phyloP scores from a whole-genome alignment of 2,113 vertebrate genomes.

The Chiloscyllium plagiosum region DNA sequence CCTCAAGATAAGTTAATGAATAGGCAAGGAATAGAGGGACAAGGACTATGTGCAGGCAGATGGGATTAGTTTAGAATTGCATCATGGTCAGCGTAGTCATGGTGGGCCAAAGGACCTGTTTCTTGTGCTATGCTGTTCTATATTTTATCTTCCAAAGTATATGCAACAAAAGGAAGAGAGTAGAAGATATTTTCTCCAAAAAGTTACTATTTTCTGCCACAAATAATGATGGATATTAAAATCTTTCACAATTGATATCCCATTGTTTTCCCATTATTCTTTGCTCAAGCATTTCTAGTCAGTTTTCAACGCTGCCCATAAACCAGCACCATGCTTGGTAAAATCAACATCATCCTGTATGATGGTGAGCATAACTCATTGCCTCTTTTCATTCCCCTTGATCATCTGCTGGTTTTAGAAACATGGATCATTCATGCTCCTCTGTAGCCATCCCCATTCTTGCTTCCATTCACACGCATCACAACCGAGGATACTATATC shows the following conservation, averaged over 20 bases:
- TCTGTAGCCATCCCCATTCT: not conserved
- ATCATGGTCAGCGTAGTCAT: no score
- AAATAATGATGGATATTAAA: not conserved
- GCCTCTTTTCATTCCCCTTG: not conserved
- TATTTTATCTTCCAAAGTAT: no score
- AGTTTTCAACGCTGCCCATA: not conserved
- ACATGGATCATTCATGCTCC: not conserved
- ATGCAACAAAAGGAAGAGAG: not conserved
- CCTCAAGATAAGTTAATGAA: not conserved
- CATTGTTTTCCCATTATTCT: not conserved
- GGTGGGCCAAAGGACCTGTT: no score
- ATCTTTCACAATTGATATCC: not conserved
- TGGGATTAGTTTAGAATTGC: no score
- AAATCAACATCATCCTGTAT: not conserved
- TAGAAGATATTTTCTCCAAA: not conserved
- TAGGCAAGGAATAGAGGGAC: no score
- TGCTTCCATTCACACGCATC: not conserved
- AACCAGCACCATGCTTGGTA: not conserved
- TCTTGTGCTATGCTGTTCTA: no score
- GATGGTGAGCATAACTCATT: not conserved
- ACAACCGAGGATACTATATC: not conserved
- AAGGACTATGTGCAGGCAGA: no score
- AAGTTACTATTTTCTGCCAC: not conserved
- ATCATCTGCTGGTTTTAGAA: not conserved
- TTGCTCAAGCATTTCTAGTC: not conserved